Percentiles rank a stretch among this genome's conserved stretches.
These are phyloP conservation scores for Papilio machaon DNA, from an alignment of 1,140 invertebrate genomes.

Conservation along the genomic window DNA sequence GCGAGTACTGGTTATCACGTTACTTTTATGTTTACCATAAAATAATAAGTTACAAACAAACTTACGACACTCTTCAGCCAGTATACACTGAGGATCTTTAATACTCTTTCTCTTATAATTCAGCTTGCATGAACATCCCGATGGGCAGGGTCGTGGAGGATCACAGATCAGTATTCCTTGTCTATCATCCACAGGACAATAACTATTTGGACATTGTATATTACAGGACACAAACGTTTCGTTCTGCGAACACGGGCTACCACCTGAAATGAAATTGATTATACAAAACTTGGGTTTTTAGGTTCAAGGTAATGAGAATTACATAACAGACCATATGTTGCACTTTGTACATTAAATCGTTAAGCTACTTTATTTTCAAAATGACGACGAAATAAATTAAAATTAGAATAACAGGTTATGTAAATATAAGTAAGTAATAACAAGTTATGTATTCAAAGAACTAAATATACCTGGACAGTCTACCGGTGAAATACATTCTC, in stretches of 20 bases:
- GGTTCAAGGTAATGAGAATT: neutral
- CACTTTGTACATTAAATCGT: too few relatives aligned
- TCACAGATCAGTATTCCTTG: slow-evolving; percentile 47
- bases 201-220: slow-evolving; percentile 50
- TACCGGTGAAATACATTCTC: slow-evolving; percentile 47
- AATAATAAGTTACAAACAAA: slow-evolving; percentile 3
- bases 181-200: slow-evolving; percentile 55
- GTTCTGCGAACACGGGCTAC: slow-evolving; percentile 49
- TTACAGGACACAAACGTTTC: slow-evolving; percentile 53
- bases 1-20: too few relatives aligned
- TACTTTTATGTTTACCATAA: neutral
- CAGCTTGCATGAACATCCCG: slow-evolving; percentile 55
- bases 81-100: slow-evolving; percentile 51
- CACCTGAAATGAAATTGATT: slow-evolving; percentile 45
- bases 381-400: neutral
- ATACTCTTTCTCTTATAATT: slow-evolving; percentile 49
- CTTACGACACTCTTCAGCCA: slow-evolving; percentile 62
- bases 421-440: too few relatives aligned
- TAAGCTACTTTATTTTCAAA: neutral
- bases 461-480: slow-evolving; percentile 50
- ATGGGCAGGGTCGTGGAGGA: slow-evolving; percentile 49
- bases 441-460: neutral
- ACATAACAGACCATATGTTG: too few relatives aligned
- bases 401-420: slow-evolving; percentile 29
- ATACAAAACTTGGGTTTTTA: neutral